Conservation (phyloP, 2,888 invertebrate genomes). For the Hyles lineata region DNA sequence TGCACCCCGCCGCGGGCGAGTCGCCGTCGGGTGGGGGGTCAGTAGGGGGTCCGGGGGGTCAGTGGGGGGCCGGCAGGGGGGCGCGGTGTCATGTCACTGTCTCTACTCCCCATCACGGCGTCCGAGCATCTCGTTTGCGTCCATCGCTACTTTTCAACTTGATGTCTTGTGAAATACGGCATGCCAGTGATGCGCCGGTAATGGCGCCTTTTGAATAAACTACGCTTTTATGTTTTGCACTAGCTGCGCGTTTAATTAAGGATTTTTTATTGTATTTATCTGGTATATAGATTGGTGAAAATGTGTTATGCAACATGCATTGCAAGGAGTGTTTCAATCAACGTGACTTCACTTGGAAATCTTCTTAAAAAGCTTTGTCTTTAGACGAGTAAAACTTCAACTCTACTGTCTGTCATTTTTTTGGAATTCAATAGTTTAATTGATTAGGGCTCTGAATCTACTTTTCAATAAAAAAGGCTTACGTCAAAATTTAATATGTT, state of each 20-base stretch:
- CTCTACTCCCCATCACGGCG: conserved; percentile 76
- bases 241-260: background rate
- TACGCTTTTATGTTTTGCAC: background rate
- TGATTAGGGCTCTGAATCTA: too few relatives aligned
- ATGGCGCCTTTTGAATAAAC: conserved; percentile 26
- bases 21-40: conserved; percentile 43
- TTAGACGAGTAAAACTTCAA: too few relatives aligned
- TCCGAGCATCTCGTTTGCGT: conserved; percentile 77
- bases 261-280: background rate
- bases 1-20: conserved; percentile 49
- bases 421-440: too few relatives aligned
- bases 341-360: too few relatives aligned
- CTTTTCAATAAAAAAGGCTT: too few relatives aligned
- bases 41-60: conserved; percentile 45
- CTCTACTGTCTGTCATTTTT: too few relatives aligned
- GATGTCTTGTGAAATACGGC: conserved; percentile 69
- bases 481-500: too few relatives aligned
- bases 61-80: conserved; percentile 48
- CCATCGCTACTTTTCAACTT: conserved; percentile 73
- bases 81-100: conserved; percentile 80
- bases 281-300: background rate
- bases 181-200: conserved; percentile 33
- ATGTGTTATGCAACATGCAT: background rate
- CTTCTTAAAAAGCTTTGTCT: too few relatives aligned
- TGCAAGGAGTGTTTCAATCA: too few relatives aligned